Conservation (phyloP, 2,113 vertebrate species). For the Rhinogobius similis region DNA sequence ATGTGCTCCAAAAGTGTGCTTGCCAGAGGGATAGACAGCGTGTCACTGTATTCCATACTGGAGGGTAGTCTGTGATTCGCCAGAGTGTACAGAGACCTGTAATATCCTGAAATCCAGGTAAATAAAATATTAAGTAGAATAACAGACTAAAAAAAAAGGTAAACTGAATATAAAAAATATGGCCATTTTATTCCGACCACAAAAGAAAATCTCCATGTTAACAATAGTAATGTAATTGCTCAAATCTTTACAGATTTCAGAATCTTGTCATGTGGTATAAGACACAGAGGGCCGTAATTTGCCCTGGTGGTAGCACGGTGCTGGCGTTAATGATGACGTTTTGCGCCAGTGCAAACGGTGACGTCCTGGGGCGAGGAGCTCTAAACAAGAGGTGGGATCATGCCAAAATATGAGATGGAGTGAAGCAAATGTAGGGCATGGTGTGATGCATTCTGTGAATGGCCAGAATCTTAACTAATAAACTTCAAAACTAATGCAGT, state of each 20-base stretch:
- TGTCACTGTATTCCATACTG: constrained; percentile 92
- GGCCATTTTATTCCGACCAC: neutral
- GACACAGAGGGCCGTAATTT: no score
- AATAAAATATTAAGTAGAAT: neutral
- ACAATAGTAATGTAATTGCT: neutral
- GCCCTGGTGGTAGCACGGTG: no score
- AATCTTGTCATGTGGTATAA: neutral
- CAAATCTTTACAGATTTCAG: neutral
- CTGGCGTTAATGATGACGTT: no score
- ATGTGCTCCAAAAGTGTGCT: constrained; percentile 95
- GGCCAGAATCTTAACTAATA: no score
- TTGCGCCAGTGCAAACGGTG: no score
- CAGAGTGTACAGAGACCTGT: constrained; percentile 90
- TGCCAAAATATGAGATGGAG: no score
- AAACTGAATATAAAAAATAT: neutral
- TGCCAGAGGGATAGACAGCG: constrained; percentile 90
- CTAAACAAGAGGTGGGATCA: no score
- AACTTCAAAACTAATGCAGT: no score
- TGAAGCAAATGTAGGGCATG: no score
- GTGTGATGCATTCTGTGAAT: no score
- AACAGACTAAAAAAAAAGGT: neutral
- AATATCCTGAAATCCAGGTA: constrained; percentile 82
- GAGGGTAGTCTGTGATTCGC: constrained; percentile 94
- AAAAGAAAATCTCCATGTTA: neutral
- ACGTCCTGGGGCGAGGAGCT: no score